phyloP scores from a whole-genome alignment of 2,888 invertebrate genomes.

The Dendrolimus houi region DNA sequence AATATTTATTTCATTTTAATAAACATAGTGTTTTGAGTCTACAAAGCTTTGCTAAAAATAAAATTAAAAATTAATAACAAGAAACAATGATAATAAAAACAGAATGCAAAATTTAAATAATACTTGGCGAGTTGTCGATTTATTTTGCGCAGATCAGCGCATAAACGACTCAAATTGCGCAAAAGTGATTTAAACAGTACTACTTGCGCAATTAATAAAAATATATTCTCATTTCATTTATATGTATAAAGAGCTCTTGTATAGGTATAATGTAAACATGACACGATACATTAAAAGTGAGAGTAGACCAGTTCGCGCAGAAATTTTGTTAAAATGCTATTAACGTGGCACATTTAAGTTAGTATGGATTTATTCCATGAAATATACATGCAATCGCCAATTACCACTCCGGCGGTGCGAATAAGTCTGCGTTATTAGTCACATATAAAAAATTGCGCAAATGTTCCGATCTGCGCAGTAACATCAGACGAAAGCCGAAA shows the following conservation, averaged over 20 bases:
- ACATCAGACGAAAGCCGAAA: slow-evolving; percentile 2
- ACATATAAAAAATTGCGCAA: neutral
- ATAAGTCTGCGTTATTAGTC: too few relatives aligned
- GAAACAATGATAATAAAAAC: slow-evolving; percentile 53
- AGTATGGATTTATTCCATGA: too few relatives aligned
- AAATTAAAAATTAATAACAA: slow-evolving; percentile 53
- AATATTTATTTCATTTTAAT: slow-evolving; percentile 15
- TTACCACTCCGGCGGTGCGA: too few relatives aligned
- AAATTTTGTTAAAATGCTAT: too few relatives aligned
- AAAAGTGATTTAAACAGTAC: neutral
- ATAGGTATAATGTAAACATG: too few relatives aligned
- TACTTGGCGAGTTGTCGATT: slow-evolving; percentile 4
- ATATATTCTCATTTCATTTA: too few relatives aligned
- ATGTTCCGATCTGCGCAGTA: neutral
- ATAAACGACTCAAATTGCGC: neutral
- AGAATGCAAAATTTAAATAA: slow-evolving; percentile 30
- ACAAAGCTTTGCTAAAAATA: slow-evolving; percentile 56
- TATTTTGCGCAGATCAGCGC: neutral
- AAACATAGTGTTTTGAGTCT: slow-evolving; percentile 41
- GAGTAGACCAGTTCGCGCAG: too few relatives aligned
- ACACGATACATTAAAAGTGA: too few relatives aligned
- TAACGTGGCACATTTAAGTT: too few relatives aligned
- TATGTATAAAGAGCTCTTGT: too few relatives aligned
- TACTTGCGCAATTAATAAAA: too few relatives aligned
- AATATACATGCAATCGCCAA: too few relatives aligned